These are phyloP conservation scores for Eclectus roratus DNA, from an alignment of 2,113 vertebrate species.

Conservation along the genomic window DNA sequence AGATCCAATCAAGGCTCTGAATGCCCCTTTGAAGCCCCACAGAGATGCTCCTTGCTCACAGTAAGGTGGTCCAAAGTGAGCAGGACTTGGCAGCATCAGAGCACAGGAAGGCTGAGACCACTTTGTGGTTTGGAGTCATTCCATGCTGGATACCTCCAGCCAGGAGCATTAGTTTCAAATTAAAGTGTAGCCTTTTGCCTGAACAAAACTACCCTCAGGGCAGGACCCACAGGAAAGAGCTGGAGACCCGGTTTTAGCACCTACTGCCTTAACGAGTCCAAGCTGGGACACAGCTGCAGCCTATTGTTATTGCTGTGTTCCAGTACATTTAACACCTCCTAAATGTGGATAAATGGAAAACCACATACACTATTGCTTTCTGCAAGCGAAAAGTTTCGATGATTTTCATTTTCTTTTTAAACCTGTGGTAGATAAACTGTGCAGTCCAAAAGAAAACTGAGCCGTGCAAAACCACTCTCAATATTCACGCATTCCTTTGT, in stretches of 20 bases:
- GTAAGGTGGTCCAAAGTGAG: not conserved
- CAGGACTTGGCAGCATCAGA: not conserved
- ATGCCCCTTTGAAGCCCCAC: not conserved
- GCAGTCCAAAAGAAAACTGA: not conserved
- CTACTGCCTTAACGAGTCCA: not conserved
- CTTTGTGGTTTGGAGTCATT: not conserved
- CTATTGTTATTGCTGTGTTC: not conserved
- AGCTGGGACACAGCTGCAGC: not conserved
- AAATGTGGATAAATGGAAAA: not conserved
- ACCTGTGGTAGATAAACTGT: not conserved
- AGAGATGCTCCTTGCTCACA: not conserved
- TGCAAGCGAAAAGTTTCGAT: constrained; percentile 40
- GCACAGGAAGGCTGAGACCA: not conserved
- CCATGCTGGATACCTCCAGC: not conserved
- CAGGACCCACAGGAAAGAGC: not conserved
- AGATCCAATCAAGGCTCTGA: not conserved
- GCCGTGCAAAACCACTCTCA: not conserved
- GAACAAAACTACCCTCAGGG: not conserved
- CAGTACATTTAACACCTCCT: constrained; percentile 7
- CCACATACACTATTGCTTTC: not conserved
- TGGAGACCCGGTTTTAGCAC: not conserved
- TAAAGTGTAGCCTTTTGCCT: not conserved
- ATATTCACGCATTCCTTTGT: not conserved
- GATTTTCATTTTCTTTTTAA: not conserved
- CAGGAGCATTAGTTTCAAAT: not conserved